Evolutionary conservation across 2,113 vertebrate genomes (phyloP).

Genomic region (Eleginops maclovinus): DNA sequence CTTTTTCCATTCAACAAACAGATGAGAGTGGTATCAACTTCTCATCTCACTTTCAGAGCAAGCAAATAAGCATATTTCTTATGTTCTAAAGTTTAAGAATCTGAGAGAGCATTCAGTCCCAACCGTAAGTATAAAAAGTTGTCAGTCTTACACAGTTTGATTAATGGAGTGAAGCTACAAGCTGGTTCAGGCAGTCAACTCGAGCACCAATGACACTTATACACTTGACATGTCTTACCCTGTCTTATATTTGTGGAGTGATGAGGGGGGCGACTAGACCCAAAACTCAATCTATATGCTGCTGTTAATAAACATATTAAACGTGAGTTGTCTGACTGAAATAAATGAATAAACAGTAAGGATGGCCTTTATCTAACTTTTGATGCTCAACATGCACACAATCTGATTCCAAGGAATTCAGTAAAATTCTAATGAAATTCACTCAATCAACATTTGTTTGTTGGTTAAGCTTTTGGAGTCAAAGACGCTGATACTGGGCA

Average conservation of each 20-base stretch:
- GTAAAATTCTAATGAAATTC: not conserved
- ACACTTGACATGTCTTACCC: no score
- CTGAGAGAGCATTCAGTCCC: not conserved
- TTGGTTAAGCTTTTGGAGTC: conserved; percentile 35
- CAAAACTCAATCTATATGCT: not conserved
- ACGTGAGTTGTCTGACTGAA: no score
- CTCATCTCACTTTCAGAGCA: not conserved
- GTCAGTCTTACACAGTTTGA: no score
- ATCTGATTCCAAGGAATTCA: not conserved
- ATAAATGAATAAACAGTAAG: no score
- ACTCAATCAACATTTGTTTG: not conserved
- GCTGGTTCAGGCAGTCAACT: no score
- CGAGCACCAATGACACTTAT: no score
- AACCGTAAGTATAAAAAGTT: not conserved
- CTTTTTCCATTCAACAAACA: not conserved
- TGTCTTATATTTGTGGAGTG: no score
- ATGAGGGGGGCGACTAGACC: no score
- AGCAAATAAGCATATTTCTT: no score
- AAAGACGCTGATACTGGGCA: conserved; percentile 24
- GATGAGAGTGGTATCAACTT: not conserved
- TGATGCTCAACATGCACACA: not conserved
- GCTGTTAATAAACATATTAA: not conserved
- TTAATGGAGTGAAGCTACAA: no score
- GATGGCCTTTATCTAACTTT: no score
- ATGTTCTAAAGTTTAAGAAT: not conserved